These are phyloP conservation scores for Carlito syrichta DNA, from an alignment of 2,113 vertebrate genomes.

Conservation along the genomic window DNA sequence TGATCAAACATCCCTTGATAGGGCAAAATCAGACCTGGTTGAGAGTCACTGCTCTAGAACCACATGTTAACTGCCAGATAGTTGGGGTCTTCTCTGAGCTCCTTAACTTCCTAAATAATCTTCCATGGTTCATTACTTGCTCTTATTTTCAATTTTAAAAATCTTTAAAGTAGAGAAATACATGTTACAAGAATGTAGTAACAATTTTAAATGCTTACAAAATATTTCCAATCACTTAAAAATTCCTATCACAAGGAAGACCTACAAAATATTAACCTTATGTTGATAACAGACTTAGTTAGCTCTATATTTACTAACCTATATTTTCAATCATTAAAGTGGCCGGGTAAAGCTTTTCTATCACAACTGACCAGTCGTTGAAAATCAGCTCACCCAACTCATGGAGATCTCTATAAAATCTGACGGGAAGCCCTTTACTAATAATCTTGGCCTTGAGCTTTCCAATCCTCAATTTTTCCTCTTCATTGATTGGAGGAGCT, in stretches of 20 bases:
- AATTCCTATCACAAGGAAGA: background rate
- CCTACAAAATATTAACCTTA: background rate
- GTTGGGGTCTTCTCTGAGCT: background rate
- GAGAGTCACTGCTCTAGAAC: background rate
- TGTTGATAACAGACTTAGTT: background rate
- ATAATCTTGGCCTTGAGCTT: constrained; percentile 62
- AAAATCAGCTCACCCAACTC: constrained; percentile 69
- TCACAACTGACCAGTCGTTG: constrained; percentile 61
- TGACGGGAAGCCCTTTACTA: constrained; percentile 52
- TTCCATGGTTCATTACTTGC: background rate
- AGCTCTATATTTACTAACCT: constrained; percentile 41
- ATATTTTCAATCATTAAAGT: constrained; percentile 2
- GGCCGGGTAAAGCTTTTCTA: constrained; percentile 64
- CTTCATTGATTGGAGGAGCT: background rate
- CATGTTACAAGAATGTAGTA: background rate
- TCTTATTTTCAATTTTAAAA: constrained; percentile 7
- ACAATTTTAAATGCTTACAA: background rate
- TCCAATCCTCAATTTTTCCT: constrained; percentile 52
- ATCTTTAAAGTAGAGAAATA: background rate
- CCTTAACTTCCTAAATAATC: background rate
- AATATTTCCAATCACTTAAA: background rate
- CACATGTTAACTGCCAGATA: background rate
- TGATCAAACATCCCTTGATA: background rate
- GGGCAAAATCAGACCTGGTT: background rate
- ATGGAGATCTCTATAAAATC: constrained; percentile 64